Conservation (phyloP, 2,113 vertebrate species). For the Pseudorectes ferrugineus region DNA sequence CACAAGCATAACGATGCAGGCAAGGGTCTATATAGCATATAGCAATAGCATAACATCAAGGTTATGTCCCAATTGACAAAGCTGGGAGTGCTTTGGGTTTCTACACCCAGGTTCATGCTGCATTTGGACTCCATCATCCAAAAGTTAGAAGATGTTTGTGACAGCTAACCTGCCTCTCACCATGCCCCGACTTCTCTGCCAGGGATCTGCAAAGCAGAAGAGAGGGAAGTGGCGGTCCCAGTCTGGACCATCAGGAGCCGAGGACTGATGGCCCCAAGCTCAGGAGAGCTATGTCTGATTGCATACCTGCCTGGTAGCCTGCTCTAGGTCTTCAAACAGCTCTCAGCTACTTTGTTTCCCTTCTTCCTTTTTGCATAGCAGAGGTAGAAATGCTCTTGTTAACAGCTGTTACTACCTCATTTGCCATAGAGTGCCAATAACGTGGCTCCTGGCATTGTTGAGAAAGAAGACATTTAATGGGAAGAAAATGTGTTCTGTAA, state of each 20-base stretch:
- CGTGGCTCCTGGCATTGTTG: not conserved
- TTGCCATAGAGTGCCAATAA: not conserved
- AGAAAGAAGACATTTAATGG: not conserved
- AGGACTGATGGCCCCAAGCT: not conserved
- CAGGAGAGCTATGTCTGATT: not conserved
- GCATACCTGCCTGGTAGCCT: not conserved
- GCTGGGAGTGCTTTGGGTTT: not conserved
- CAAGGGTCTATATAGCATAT: not conserved
- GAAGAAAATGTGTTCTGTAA: not conserved
- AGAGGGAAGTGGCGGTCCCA: fast-evolving
- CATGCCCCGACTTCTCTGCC: not conserved
- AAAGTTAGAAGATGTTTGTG: not conserved
- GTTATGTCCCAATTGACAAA: not conserved
- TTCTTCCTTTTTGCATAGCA: not conserved
- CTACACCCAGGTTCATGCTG: not conserved
- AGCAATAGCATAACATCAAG: not conserved
- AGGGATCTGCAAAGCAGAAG: not conserved
- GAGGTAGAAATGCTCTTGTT: not conserved
- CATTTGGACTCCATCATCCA: not conserved
- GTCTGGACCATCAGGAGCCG: not conserved
- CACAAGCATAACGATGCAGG: fast-evolving
- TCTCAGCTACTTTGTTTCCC: not conserved
- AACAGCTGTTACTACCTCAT: not conserved
- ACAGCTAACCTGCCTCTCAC: not conserved
- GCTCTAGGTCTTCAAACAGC: not conserved